Evolutionary conservation across 2,888 invertebrate genomes (phyloP), one percentile per base, ranked within the genome.

Genomic region (Marronus borbonicus): DNA sequence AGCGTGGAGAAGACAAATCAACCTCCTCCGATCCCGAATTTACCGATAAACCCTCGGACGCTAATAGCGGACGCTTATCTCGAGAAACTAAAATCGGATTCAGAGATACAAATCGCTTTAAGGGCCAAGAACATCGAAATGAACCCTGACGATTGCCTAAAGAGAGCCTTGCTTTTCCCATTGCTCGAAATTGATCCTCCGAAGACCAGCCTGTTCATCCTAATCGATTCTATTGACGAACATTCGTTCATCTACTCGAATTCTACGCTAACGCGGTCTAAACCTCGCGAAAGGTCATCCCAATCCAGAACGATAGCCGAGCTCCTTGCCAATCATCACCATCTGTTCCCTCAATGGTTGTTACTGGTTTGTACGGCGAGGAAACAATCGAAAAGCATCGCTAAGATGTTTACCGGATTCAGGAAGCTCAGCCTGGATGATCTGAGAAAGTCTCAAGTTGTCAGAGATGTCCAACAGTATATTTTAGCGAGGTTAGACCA

Each of bases 201-300:
- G 0, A 95, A 96, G 86, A 95, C 95, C 78, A 94, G 94, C 24
- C 89, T 97, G 77, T 94, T 97, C 84, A 90, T 98, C 64, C 89
- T 98, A 7, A 96, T 98, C 0, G 98, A 98, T 86, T 98, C 97
- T 0, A 95, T 98, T 28, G 98, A 98, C 86, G 98, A 98, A 85
- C 92, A 92, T 83, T 91, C 91, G 77, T 91, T 91, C 76, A 90
- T 91, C 72, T 91, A 91, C 81, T 86, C 91, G 7, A 91, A 91
- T 83, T 90, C 91, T 1, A 92, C 90, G 0, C 83, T 90, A 12
- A 92, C 91, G 80, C 89, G 88, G 87, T 90, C 86, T 88, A 90
- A 87, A 87, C 90, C 88, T 81, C 88, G 83, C 79, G 90, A 87
- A 82, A 86, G 89, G 36, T 86, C 87, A 77, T 88, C 87, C 5